These are phyloP conservation scores for Erpornis zantholeuca DNA, from an alignment of 2,113 vertebrate species.

Conservation along the genomic window DNA sequence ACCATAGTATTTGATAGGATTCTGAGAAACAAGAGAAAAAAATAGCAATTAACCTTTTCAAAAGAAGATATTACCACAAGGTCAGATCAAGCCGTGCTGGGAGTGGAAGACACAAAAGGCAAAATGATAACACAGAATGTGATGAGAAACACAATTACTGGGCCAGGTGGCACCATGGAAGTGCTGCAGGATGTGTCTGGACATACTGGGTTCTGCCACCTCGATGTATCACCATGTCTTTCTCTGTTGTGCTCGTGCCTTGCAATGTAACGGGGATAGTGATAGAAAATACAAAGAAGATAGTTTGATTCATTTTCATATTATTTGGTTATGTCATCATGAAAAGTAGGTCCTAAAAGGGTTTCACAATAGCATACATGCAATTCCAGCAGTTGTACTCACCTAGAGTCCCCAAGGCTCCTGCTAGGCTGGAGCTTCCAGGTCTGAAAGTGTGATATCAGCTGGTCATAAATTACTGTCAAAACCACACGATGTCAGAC, in stretches of 20 bases:
- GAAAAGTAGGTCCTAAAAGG: not conserved
- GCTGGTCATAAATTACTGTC: conserved; percentile 19
- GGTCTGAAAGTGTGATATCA: not conserved
- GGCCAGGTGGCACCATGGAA: not conserved
- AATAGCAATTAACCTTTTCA: not conserved
- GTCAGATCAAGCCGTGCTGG: not conserved
- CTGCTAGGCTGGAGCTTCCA: not conserved
- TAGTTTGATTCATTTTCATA: not conserved
- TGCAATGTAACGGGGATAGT: not conserved
- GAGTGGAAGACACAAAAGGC: not conserved
- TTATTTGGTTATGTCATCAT: not conserved
- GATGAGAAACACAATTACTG: not conserved
- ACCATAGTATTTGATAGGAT: not conserved
- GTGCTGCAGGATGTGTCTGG: not conserved
- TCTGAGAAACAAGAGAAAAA: not conserved
- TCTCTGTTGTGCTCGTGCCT: not conserved
- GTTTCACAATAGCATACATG: not conserved
- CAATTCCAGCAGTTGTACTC: not conserved
- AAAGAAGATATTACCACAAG: not conserved
- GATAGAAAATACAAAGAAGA: not conserved
- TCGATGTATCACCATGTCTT: not conserved
- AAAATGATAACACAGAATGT: not conserved
- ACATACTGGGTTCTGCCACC: not conserved
- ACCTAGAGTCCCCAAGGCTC: not conserved
- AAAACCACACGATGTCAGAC: not conserved